phyloP scores from a whole-genome alignment of 2,797 vertebrate genomes.

The Sebastes hopkinsi region DNA sequence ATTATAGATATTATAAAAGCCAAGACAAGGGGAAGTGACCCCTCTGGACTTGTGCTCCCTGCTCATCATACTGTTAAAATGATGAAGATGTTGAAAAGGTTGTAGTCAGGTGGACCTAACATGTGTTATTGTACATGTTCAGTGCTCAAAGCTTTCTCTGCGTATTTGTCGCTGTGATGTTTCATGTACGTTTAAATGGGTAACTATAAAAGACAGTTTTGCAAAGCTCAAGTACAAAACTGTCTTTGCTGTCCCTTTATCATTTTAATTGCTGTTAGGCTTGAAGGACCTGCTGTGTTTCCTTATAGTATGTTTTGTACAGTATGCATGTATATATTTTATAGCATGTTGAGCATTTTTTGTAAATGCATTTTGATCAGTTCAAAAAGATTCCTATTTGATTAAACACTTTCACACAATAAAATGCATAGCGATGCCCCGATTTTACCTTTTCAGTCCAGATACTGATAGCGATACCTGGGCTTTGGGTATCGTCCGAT shows the following conservation, averaged over 20 bases:
- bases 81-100: not conserved
- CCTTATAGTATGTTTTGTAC: not conserved
- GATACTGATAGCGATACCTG: not conserved
- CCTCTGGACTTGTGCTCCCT: not conserved
- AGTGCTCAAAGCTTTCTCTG: not conserved
- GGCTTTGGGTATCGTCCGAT: no score
- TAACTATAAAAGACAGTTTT: not conserved
- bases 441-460: not conserved
- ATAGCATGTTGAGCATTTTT: not conserved
- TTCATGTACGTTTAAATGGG: not conserved
- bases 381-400: not conserved
- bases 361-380: not conserved
- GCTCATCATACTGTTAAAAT: slow-evolving; percentile 19
- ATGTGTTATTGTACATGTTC: not conserved
- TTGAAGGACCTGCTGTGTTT: not conserved
- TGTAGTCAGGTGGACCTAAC: not conserved
- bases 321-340: not conserved
- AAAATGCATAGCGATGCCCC: not conserved
- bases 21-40: slow-evolving; percentile 34
- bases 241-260: not conserved
- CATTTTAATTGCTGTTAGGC: not conserved
- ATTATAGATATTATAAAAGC: slow-evolving; percentile 76
- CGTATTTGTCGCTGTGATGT: not conserved
- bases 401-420: not conserved
- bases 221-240: not conserved